Evolutionary conservation across 2,797 vertebrate genomes (phyloP), one percentile per base, ranked within the genome.

Genomic region (Ptychadena robeensis): DNA sequence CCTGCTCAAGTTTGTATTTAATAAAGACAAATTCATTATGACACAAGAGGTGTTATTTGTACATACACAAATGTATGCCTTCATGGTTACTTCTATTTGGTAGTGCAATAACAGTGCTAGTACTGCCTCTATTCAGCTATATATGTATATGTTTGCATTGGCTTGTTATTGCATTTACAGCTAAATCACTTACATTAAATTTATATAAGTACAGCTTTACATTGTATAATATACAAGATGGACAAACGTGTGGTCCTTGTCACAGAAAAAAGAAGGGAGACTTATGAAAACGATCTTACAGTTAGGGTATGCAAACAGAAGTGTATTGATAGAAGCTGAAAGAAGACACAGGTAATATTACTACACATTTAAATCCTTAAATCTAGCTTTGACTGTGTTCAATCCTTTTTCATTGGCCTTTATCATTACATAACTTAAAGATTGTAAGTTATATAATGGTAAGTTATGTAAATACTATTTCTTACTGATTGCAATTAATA

Each of bases 161-260:
- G 59, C 59, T 61, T 61, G 59, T 61, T 61, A 61, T 61, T 61
- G 59, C 59, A 61, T 61, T 61, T 61, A 61, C 59, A 61, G 59
- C 44, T 53, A 53, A 53, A 28, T 61, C 59, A 61, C 59, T 61
- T 61, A 61, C 59, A 61, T 61, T 61, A 61, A 61, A 25, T 61
- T 61, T 28, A 61, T 53, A 53, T 63, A 64, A 30, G 25, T 64
- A 75, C 30, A 75, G 48, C 12, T 63, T 75, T 75, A 15, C 35
- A 11, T 64, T 64, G 57, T 64, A 75, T 61, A 63, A 37, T 9
- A 37, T 75, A 75, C 63, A 37, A 25, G 11, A n/a, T 40, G n/a
- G 10, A 25, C 35, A 27, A 25, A 69, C 4, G 40, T 8, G 67
- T 40, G 27, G n/a, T 28, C 59, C 59, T n/a, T 9, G 25, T 61